Evolutionary conservation across 2,113 vertebrate genomes (phyloP).

Genomic region (Coracopsis vasa): DNA sequence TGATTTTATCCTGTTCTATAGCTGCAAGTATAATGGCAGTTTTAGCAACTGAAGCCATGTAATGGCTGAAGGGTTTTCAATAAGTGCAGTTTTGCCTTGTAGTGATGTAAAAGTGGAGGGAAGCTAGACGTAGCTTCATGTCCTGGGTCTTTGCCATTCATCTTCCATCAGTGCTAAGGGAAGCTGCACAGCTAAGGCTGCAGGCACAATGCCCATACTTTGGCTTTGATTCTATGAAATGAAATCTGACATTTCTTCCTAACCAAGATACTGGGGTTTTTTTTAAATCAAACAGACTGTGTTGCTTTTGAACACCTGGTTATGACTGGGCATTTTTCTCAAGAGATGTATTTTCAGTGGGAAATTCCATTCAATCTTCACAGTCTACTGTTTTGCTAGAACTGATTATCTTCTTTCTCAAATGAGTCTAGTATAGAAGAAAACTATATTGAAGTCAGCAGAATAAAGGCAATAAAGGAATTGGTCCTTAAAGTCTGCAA

Average conservation of each 20-base stretch:
- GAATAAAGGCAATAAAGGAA: neutral
- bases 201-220: neutral
- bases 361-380: neutral
- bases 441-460: neutral
- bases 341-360: neutral
- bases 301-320: neutral
- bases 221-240: rapidly evolving
- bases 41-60: neutral
- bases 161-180: neutral
- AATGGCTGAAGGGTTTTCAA: neutral
- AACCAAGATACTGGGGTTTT: rapidly evolving
- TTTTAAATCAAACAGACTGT: neutral
- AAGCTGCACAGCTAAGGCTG: neutral
- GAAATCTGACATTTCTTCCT: neutral
- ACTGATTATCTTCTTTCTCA: neutral
- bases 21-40: neutral
- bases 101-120: neutral
- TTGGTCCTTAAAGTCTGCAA: neutral
- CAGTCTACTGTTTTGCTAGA: neutral
- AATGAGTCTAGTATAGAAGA: neutral
- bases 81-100: neutral
- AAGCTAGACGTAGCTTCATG: neutral
- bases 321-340: neutral
- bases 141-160: neutral
- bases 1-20: neutral